Evolutionary conservation across 2,113 vertebrate genomes (phyloP), one percentile per base, ranked within the genome.

Genomic region (Aramus guarauna): DNA sequence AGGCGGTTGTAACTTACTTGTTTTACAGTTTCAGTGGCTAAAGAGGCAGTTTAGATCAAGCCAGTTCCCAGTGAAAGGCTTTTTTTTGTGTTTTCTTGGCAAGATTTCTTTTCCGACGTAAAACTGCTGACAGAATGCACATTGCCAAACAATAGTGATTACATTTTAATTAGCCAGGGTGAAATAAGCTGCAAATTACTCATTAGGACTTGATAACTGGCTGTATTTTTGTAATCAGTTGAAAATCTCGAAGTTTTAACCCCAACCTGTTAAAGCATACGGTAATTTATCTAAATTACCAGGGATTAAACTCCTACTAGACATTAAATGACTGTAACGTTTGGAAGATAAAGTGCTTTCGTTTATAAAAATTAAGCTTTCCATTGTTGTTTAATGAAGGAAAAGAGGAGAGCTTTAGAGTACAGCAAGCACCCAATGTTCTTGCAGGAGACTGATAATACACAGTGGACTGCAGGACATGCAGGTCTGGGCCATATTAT

Each of bases 91-190:
- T 91, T 94, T 94, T 95, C 88, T 97, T 97, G 97, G 97, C 97
- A 92, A 84, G 88, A 32, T 96, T 95, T 96, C 93, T 95, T 93
- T 91, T 88, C 80, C 29, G 52, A 90, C 12, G 19, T 96, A 86
- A 96, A 98, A 97, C 92, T 96, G 98, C 97, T 97, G 97, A 97
- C 97, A 96, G 96, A 94, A 94, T 85, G 59, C 95, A 84, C 75
- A 29, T 91, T 92, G 93, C 95, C 94, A 92, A 95, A 96, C 89
- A 97, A 92, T 96, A 91, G 73, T 92, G 94, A 97, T 98, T 97
- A 97, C 96, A 52, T 97, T 98, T 98, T 98, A 98, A 98, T 98
- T 98, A 98, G 85, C 94, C 64, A 32, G 94, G 80, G 91, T 74
- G 74, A 94, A 95, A 94, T 88, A 96, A 95, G 55, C 75, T 87